Evolutionary conservation across 2,888 invertebrate genomes (phyloP), one percentile per base, ranked within the genome.

Genomic region (Cantharis flavilabris): DNA sequence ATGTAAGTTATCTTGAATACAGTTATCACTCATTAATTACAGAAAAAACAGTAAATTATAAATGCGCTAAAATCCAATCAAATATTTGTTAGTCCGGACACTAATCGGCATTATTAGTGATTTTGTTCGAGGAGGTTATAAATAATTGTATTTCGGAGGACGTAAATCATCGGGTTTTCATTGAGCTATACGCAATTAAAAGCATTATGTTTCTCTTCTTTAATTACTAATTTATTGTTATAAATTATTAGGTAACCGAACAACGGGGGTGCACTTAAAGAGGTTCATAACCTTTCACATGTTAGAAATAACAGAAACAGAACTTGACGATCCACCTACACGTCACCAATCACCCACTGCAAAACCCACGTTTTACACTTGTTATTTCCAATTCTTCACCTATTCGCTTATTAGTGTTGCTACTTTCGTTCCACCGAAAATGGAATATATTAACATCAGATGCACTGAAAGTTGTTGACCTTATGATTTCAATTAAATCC

Each of bases 361-460:
- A 67, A 23, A 16, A 23, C 65, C 65, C 65, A 67, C 65, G 65
- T 67, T 67, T 67, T 67, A 67, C 65, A 67, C 65, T 67, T 67
- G 65, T 67, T 67, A 23, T 67, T 20, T 67, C 65, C 65, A 67
- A 49, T 67, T 67, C 65, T 67, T 67, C 65, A 67, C 26, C 26
- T 67, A 67, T 67, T 49, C 23, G 65, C 65, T 23, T 23, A 23
- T 67, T 67, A 49, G 49, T 49, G 49, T 49, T 49, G 49, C 49
- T 49, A 49, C 49, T 49, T 49, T 49, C 49, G 4, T 49, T 49
- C 49, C n/a, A 49, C 49, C 49, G 7, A 49, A 49, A 49, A 7
- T n/a, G 49, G 49, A n/a, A 49, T 49, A 49, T 13, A 49, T 49
- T 49, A 49, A n/a, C 49, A 49, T 49, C 49, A 49, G 49, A 49